These are phyloP conservation scores for Crax fasciolata DNA, from an alignment of 2,797 vertebrate genomes.

Conservation along the genomic window DNA sequence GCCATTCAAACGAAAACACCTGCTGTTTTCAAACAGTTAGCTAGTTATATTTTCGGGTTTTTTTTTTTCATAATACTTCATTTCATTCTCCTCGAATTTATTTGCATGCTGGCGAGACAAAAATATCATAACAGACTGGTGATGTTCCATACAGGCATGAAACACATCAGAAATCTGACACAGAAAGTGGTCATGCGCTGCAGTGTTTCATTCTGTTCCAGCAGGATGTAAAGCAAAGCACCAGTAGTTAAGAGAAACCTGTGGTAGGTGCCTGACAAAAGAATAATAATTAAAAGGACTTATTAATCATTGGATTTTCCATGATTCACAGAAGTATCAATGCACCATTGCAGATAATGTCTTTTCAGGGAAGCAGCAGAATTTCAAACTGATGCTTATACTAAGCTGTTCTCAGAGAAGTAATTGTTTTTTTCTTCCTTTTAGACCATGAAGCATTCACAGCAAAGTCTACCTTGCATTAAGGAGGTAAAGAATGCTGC, in stretches of 20 bases:
- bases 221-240: neutral
- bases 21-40: slow-evolving; percentile 43
- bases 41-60: neutral
- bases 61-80: neutral
- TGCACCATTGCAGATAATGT: neutral
- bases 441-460: neutral
- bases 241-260: slow-evolving; percentile 33
- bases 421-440: neutral
- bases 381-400: neutral
- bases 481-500: neutral
- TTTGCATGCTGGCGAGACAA: slow-evolving; percentile 35
- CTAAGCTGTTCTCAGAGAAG: neutral
- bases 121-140: neutral
- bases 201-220: neutral
- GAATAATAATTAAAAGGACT: slow-evolving; percentile 14
- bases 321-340: neutral
- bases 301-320: neutral
- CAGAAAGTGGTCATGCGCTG: neutral
- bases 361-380: neutral
- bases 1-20: neutral
- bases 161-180: slow-evolving; percentile 9
- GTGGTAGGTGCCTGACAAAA: neutral
- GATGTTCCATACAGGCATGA: neutral
- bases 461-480: neutral
- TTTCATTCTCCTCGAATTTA: slow-evolving; percentile 27